Conservation (phyloP, 2,888 invertebrate genomes). For the Drosophila mulleri region DNA sequence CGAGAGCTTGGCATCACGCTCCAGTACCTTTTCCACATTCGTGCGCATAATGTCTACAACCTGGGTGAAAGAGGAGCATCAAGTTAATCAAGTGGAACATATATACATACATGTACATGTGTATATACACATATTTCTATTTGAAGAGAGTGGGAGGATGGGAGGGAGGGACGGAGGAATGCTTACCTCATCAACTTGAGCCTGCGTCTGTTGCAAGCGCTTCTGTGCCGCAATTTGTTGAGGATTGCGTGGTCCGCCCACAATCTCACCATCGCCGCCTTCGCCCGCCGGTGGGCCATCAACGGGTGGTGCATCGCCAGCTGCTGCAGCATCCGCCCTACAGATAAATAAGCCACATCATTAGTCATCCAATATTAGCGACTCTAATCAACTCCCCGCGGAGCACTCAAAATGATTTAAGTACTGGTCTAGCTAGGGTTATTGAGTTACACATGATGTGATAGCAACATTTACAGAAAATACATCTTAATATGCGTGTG, state of each 20-base stretch:
- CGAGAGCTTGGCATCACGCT: conserved; percentile 97
- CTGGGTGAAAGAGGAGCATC: conserved; percentile 63
- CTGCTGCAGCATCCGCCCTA: conserved; percentile 85
- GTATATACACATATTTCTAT: background rate
- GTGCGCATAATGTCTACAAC: conserved; percentile 98
- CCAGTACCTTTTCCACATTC: conserved; percentile 98
- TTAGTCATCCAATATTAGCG: conserved; percentile 34
- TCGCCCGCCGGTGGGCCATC: conserved; percentile 89
- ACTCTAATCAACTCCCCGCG: conserved; percentile 72
- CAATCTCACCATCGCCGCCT: conserved; percentile 90
- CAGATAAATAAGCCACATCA: conserved; percentile 5
- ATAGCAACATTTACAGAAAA: conserved; percentile 24
- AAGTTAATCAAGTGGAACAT: background rate
- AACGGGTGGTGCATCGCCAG: conserved; percentile 85
- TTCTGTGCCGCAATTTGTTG: conserved; percentile 94
- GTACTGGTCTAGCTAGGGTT: conserved; percentile 41
- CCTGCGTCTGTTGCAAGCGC: conserved; percentile 93
- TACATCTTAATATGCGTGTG: conserved; percentile 7
- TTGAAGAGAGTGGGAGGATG: background rate
- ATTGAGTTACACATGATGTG: conserved; percentile 45
- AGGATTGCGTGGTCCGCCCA: conserved; percentile 94
- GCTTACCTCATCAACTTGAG: conserved; percentile 91
- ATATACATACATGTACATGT: no score
- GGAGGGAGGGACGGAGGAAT: background rate
- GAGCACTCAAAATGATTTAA: conserved; percentile 66